A percentile compares a stretch with the other conserved stretches of the same genome.
phyloP scores from a whole-genome alignment of 2,888 invertebrate species.

The Lochmaea capreae region DNA sequence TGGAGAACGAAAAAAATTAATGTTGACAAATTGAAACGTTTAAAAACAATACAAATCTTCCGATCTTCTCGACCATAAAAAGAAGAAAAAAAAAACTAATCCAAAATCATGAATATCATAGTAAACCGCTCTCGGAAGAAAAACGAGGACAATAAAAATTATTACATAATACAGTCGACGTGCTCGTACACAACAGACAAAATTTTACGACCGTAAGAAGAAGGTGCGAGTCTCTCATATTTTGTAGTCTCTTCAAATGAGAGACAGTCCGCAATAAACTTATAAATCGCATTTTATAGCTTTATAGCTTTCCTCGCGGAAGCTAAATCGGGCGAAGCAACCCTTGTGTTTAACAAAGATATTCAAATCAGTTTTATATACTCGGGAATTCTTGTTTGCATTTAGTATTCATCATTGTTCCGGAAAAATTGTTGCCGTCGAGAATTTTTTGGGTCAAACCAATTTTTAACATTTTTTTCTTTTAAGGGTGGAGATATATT shows the following conservation, averaged over 20 bases:
- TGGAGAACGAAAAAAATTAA: too few species aligned
- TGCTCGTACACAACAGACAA: constrained; percentile 28
- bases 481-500: not conserved
- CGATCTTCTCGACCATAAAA: not conserved
- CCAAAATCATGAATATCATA: not conserved
- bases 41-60: too few species aligned
- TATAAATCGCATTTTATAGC: constrained; percentile 65
- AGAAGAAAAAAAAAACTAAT: not conserved
- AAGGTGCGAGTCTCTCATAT: constrained; percentile 50
- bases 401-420: constrained; percentile 37
- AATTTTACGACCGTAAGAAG: constrained; percentile 28
- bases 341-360: constrained; percentile 57
- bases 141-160: constrained; percentile 44
- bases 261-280: constrained; percentile 60
- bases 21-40: too few species aligned
- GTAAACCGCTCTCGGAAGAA: constrained; percentile 3
- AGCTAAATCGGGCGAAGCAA: constrained; percentile 57
- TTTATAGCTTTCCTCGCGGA: constrained; percentile 62
- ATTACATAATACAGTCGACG: constrained; percentile 47
- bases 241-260: constrained; percentile 54
- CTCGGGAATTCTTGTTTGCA: constrained; percentile 36
- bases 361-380: constrained; percentile 55
- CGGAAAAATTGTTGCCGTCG: constrained; percentile 6
- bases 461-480: constrained; percentile 14
- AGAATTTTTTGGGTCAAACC: constrained; percentile 26